phyloP scores from a whole-genome alignment of 64 coral and sea anemone genomes.

The Pocillopora damicornis region DNA sequence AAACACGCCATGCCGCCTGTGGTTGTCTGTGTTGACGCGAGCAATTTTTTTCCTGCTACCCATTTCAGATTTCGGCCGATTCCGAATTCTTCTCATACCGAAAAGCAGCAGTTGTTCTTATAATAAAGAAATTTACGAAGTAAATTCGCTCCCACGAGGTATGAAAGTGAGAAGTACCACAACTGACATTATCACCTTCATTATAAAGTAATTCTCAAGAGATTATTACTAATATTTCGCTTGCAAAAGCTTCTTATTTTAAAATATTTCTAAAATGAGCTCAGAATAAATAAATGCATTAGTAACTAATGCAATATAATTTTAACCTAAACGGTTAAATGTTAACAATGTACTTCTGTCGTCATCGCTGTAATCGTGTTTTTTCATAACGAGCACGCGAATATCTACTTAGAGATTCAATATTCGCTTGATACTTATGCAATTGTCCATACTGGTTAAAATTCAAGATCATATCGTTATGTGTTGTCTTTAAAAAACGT shows the following conservation, averaged over 20 bases:
- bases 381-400: no score
- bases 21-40: background rate
- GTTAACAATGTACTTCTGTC: background rate
- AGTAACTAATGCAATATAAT: background rate
- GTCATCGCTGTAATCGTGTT: background rate
- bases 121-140: background rate
- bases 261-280: background rate
- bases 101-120: background rate
- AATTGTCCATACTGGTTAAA: background rate
- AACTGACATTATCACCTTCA: background rate
- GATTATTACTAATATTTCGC: slow-evolving; percentile 14
- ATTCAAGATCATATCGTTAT: background rate
- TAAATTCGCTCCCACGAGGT: slow-evolving; percentile 11
- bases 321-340: background rate
- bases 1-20: slow-evolving; percentile 11
- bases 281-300: no score
- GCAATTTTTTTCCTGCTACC: background rate
- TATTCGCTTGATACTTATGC: background rate
- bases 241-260: background rate
- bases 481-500: background rate
- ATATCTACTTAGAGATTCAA: background rate
- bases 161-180: background rate
- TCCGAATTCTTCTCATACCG: background rate
- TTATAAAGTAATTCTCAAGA: background rate
- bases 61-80: background rate